phyloP scores from a whole-genome alignment of 2,113 vertebrate genomes.

The Probosciger aterrimus region DNA sequence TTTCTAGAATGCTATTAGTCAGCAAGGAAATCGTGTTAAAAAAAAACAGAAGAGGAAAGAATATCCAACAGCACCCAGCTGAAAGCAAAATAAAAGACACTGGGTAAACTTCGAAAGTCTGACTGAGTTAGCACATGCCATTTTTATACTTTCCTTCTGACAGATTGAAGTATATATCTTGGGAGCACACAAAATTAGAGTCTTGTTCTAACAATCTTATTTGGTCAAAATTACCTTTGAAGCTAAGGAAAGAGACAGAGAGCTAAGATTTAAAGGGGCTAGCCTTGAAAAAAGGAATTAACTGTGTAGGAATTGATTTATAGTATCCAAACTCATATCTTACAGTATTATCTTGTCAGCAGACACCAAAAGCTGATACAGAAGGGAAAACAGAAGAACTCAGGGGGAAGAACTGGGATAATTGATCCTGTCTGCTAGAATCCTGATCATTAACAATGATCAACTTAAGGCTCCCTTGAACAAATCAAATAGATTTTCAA shows the following conservation, averaged over 20 bases:
- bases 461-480: neutral
- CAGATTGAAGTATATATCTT: neutral
- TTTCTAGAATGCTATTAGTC: neutral
- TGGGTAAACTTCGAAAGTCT: neutral
- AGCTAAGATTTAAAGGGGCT: neutral
- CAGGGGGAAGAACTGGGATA: neutral
- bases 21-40: neutral
- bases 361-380: neutral
- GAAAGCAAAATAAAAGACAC: neutral
- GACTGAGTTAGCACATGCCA: neutral
- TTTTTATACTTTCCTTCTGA: neutral
- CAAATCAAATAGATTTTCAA: neutral
- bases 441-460: neutral
- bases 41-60: rapidly evolving
- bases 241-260: neutral
- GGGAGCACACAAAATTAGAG: neutral
- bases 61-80: neutral
- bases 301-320: neutral
- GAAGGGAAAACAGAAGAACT: neutral
- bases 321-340: neutral
- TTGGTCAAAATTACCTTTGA: neutral
- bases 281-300: neutral
- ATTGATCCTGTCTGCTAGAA: neutral
- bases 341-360: neutral
- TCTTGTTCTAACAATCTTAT: neutral